Base-by-base conservation (phyloP, 30 jellyfish, hydroid and myxozoan genomes). In the Turritopsis rubra region DNA sequence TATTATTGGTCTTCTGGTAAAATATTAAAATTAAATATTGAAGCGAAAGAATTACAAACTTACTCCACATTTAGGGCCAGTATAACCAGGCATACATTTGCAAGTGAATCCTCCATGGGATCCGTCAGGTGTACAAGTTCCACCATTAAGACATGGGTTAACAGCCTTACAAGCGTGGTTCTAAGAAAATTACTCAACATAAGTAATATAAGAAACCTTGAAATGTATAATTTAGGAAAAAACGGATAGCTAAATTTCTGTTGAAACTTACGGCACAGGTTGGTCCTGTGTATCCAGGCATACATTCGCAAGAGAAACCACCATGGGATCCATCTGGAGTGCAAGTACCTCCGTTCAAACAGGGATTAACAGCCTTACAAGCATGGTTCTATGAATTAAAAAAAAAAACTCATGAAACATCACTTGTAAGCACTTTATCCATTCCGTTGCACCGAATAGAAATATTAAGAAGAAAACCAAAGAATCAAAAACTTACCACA, bases 251-350 rank as follows among this genome's bases (percentile, higher is more conserved):
- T n/a, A n/a, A n/a, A n/a, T n/a, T n/a, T n/a, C n/a, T n/a, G n/a
- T n/a, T 41, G 19, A 68, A 68, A 68, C 77, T 68, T 68, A 68
- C 77, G 8, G 80, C 80, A 83, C 75, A 88, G 0, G 91, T 89
- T 52, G 84, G 83, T 0, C 96, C 96, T 54, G 79, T 83, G 29
- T 68, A 84, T 13, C 96, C 96, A 13, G 96, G 89, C 73, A 81
- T 88, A 81, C 96, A 88, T 71, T 79, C 92, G 30, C 96, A 88
- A 28, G 84, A 68, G 30, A 68, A 68, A 7, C 77, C 77, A 0
- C 77, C 77, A 0, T 17, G 8, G 9, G 77, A 68, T n/a, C 77
- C 77, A 68, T 68, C 77, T 0, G 77, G 77, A 8, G 77, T 68
- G 8, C 77, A 68, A 68, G 77, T 68, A 68, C 77, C 77, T 0